Evolutionary conservation across 2,888 invertebrate genomes (phyloP).

Genomic region (Oscheius sp.): DNA sequence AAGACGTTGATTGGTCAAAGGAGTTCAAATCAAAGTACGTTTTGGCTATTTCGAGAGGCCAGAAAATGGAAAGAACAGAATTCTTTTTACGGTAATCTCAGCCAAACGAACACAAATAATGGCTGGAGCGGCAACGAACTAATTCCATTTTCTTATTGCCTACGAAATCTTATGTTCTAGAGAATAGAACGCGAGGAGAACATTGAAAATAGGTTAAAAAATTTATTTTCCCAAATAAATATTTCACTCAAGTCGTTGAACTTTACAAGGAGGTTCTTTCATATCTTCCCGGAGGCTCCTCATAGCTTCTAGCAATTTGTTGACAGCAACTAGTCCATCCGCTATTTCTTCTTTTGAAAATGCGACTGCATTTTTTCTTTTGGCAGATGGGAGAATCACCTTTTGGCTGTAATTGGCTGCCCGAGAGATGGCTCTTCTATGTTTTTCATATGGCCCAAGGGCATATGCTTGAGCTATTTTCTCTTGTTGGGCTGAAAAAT

Average conservation of each 20-base stretch:
- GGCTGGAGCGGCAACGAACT: too few relatives aligned
- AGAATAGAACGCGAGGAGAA: not conserved
- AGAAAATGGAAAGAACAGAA: too few relatives aligned
- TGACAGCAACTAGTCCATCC: not conserved
- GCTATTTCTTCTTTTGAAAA: not conserved
- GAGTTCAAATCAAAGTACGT: too few relatives aligned
- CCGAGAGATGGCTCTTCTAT: constrained; percentile 1
- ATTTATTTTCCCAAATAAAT: not conserved
- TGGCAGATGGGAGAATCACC: not conserved
- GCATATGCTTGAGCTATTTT: not conserved
- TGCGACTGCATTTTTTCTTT: not conserved
- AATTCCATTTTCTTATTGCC: too few relatives aligned
- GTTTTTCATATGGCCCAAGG: constrained; percentile 13
- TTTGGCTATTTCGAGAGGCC: too few relatives aligned
- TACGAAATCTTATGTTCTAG: too few relatives aligned
- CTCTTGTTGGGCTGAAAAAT: not conserved
- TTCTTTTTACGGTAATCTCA: too few relatives aligned
- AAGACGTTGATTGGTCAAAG: too few relatives aligned
- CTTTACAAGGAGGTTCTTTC: not conserved
- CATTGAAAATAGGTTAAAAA: too few relatives aligned
- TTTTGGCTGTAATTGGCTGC: not conserved
- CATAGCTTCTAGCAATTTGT: not conserved
- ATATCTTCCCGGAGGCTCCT: not conserved
- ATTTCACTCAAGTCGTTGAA: not conserved
- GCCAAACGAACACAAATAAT: too few relatives aligned